Base-by-base conservation (phyloP, 2,797 vertebrate genomes). In the Mergus octosetaceus region DNA sequence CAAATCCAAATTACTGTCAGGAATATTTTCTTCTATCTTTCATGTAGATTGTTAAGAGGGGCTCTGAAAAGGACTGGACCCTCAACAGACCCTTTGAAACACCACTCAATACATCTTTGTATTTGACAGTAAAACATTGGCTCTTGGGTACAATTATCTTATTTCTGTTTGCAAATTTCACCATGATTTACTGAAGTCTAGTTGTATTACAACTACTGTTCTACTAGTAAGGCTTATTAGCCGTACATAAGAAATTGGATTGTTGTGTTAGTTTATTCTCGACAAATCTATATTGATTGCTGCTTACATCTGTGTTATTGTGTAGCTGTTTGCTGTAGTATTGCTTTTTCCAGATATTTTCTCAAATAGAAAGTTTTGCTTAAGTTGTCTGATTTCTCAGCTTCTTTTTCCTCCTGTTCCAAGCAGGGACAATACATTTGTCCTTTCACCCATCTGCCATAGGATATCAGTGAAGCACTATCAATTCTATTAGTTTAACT, bases 91-190 rank as follows among this genome's bases (percentile, higher is more conserved):
- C 43, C 25, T 61, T 65, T 81, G 66, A 84, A 93, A 38, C 22
- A 61, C 27, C 54, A 51, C 24, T 39, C 45, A 62, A 21, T 65
- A 27, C 45, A 22, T 86, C 62, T 86, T 90, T 62, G 32, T 90
- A 10, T 75, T 64, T 95, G 57, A 58, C 80, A 86, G 65, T 75
- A 62, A 92, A 91, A 75, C 34, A 27, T 25, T 54, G 34, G 57
- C 80, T 18, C 14, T 9, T 65, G 19, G 47, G 19, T 85, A 60
- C 11, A 38, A 36, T 81, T 75, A 83, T 21, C 45, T 86, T 72
- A 90, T 75, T 94, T 86, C 34, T 88, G 21, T 39, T 81, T 88
- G 71, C 49, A 88, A 3, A 90, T 96, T 90, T 95, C 45, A 49
- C 17, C 75, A 22, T 19, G 22, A 61, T 24, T 93, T 86, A 43